phyloP scores from a whole-genome alignment of 2,888 invertebrate genomes.

The Aphodius granarius region DNA sequence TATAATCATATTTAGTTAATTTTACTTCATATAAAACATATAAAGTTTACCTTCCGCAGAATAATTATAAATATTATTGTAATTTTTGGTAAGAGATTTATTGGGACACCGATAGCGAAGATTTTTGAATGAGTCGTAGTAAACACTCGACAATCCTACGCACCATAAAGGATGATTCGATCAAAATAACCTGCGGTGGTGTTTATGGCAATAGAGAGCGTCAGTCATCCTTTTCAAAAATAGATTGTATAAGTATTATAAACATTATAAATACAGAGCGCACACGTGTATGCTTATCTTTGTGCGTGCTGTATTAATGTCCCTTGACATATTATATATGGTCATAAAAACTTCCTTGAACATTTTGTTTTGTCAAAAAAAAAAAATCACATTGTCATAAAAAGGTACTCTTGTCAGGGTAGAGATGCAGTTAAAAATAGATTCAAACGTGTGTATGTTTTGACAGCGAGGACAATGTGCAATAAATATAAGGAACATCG shows the following conservation, averaged over 20 bases:
- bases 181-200: not conserved
- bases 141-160: not conserved
- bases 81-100: not conserved
- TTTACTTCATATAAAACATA: not conserved
- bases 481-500: not conserved
- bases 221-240: not conserved
- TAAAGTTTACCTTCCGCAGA: no score
- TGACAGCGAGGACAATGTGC: not conserved
- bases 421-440: not conserved
- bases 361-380: not conserved
- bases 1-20: not conserved
- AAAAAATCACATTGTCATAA: no score
- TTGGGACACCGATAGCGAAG: not conserved
- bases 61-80: not conserved
- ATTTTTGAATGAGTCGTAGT: not conserved
- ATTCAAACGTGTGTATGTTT: not conserved
- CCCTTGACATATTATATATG: not conserved
- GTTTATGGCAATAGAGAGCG: not conserved
- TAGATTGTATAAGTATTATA: no score
- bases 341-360: not conserved
- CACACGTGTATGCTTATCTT: not conserved
- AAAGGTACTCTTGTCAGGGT: not conserved
- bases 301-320: not conserved
- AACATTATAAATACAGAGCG: not conserved
- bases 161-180: not conserved